A percentile compares a stretch with the other conserved stretches of the same genome.
Evolutionary conservation across 2,888 invertebrate species (phyloP).

Genomic region (Pristionchus entomophagus): DNA sequence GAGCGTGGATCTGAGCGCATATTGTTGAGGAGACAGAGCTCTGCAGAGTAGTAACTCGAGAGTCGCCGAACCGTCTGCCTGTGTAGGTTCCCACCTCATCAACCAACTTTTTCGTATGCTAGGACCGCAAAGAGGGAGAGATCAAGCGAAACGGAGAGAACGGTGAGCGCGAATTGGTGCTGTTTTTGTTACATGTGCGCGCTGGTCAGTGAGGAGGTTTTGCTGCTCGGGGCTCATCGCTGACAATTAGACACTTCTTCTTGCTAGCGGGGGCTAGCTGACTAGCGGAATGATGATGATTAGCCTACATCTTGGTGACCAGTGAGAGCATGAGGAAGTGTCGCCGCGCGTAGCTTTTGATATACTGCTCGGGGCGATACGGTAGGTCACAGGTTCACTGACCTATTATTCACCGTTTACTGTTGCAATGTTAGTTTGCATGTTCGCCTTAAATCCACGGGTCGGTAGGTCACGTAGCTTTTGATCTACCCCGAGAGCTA

Average conservation of each 20-base stretch:
- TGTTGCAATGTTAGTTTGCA: too few species aligned
- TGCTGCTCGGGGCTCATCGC: not conserved
- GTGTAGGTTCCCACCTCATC: conserved; percentile 11
- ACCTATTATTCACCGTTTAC: too few species aligned
- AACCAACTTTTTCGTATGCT: not conserved
- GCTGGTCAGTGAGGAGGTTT: not conserved
- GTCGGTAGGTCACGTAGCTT: too few species aligned
- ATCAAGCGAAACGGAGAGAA: not conserved
- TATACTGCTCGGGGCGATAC: too few species aligned
- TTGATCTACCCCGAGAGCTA: not conserved
- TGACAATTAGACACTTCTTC: not conserved
- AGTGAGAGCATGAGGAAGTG: too few species aligned
- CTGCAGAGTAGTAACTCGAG: too few species aligned
- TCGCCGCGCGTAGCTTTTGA: too few species aligned
- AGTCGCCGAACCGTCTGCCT: not conserved
- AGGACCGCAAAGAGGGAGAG: not conserved
- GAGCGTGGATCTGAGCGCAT: too few species aligned
- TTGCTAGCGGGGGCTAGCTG: not conserved
- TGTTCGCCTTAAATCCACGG: too few species aligned
- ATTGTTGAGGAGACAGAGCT: too few species aligned
- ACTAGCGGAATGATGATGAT: not conserved
- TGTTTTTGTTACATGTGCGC: not conserved
- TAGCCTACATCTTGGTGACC: conserved; percentile 23
- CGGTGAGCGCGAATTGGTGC: not conserved
- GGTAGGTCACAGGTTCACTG: too few species aligned